phyloP scores from a whole-genome alignment of 35 echinoderm and acorn worm species.

The Apostichopus californicus region DNA sequence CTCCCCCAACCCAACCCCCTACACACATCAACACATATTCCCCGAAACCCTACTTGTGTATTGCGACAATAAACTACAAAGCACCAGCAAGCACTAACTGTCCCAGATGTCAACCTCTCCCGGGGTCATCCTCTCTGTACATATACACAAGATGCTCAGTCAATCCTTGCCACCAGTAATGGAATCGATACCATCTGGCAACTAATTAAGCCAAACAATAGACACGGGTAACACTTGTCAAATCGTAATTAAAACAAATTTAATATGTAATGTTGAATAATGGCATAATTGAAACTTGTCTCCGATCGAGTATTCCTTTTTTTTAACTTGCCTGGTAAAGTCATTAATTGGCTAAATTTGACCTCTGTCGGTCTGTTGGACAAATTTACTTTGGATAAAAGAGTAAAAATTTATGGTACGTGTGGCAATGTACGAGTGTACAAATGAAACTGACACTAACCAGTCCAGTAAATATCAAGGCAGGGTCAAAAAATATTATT shows the following conservation, averaged over 20 bases:
- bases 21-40: neutral
- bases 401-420: neutral
- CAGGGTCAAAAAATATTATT: too few species aligned
- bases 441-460: too few species aligned
- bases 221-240: neutral
- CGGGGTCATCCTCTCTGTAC: too few species aligned
- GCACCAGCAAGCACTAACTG: too few species aligned
- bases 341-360: neutral
- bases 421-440: too few species aligned
- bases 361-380: neutral
- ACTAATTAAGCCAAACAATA: neutral
- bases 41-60: neutral
- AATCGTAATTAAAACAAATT: neutral
- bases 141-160: too few species aligned
- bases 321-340: neutral
- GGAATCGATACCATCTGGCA: neutral
- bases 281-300: neutral
- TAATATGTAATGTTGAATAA: neutral
- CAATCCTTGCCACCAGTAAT: too few species aligned
- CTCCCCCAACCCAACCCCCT: neutral
- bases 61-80: too few species aligned
- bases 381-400: neutral
- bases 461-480: too few species aligned
- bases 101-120: too few species aligned
- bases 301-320: neutral